Base-by-base conservation (phyloP, 2,888 invertebrate genomes). In the Eupeodes latifasciatus region DNA sequence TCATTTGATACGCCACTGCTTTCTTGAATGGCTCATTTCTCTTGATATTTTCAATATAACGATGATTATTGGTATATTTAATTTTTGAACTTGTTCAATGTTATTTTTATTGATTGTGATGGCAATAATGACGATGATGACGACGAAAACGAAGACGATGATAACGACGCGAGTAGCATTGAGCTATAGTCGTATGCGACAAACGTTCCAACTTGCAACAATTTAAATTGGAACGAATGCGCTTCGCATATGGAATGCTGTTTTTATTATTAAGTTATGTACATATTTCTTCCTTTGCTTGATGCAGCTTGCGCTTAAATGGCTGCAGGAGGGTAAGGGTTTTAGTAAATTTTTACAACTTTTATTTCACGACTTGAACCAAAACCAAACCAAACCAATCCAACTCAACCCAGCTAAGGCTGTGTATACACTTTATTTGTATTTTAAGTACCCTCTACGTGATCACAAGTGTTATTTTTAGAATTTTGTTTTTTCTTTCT, bases 201-300 rank as follows among this genome's bases (percentile, higher is more conserved):
- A 49, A 75, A 36, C 74, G 78, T 76, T 64, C 71, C 83, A 77
- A 80, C 84, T 76, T 64, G 76, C 83, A 77, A 80, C 84, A 72
- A 84, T 87, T 84, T 87, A 84, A 86, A 87, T 84, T 87, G 77
- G 84, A 87, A 76, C 80, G 80, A 87, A 83, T 87, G 87, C 80
- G 80, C 53, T 77, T 80, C 64, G 71, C 61, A 72, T 80, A 75
- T 36, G 80, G 75, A 75, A 57, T 67, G 67, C 34, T 67, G 49
- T 69, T 82, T 27, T 51, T 10, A 6, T 51, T 62, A 62, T 62
- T 40, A 10, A 40, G 10, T 62, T 16, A n/a, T 44, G 11, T 62
- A 71, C 19, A 19, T 57, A 10, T 67, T 34, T n/a, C 14, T 27
- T 36, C 36, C 47, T 76, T 74, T 53, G 5, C 47, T 27, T 27